Percentiles rank a stretch among this genome's conserved stretches.
Evolutionary conservation across 2,113 vertebrate genomes (phyloP).

Genomic region (Heliornis fulica): DNA sequence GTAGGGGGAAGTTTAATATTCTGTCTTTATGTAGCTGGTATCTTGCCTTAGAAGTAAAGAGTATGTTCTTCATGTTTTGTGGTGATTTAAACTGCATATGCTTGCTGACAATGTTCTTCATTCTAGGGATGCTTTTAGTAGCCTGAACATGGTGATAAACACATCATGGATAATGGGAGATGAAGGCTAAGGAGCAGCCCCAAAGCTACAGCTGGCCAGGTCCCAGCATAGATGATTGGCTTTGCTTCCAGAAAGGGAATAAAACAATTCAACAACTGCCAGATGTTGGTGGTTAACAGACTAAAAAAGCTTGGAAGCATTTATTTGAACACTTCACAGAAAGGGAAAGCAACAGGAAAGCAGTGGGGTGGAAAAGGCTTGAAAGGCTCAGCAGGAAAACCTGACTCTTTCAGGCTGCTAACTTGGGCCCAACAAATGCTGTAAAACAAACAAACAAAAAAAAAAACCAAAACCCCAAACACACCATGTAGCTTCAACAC

Average conservation of each 20-base stretch:
- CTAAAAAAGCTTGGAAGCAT: neutral
- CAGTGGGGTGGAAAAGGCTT: neutral
- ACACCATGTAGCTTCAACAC: neutral
- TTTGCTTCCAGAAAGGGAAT: neutral
- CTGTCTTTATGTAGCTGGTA: neutral
- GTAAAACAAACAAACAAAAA: neutral
- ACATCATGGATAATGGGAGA: neutral
- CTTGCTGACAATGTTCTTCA: neutral
- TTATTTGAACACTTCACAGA: neutral
- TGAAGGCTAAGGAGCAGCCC: neutral
- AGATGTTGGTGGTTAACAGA: neutral
- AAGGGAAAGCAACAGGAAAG: neutral
- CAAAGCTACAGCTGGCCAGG: neutral
- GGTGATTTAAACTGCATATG: neutral
- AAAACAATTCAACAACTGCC: neutral
- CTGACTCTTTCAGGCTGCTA: neutral
- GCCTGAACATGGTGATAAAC: neutral
- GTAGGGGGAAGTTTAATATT: neutral
- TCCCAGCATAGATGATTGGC: neutral
- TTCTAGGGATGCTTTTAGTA: neutral
- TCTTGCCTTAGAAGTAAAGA: neutral
- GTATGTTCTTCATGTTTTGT: neutral
- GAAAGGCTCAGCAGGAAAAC: neutral
- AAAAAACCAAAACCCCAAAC: fast-evolving
- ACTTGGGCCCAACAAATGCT: neutral